Conservation (phyloP, 2,113 vertebrate genomes). For the Albula goreensis region DNA sequence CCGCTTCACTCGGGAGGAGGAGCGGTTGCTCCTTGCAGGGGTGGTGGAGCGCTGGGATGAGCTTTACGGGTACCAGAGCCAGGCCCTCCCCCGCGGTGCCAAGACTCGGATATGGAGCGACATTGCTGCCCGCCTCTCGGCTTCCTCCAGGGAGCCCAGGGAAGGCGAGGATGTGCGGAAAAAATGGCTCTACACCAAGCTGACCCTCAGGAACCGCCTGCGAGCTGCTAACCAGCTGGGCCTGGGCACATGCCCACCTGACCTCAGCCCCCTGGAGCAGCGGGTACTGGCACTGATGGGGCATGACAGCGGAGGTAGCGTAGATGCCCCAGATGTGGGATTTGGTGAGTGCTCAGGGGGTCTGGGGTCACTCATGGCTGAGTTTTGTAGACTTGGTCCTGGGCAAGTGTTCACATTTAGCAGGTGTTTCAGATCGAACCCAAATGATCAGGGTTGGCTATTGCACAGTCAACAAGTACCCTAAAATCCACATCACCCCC, state of each 20-base stretch:
- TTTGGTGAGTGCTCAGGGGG: not conserved
- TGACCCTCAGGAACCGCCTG: conserved; percentile 7
- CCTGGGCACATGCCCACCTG: not conserved
- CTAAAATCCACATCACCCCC: too few species aligned
- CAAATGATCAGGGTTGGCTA: too few species aligned
- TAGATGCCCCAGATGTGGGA: not conserved
- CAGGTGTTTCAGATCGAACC: not conserved
- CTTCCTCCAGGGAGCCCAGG: not conserved
- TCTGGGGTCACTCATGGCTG: too few species aligned
- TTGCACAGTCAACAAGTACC: too few species aligned
- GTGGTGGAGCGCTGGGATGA: conserved; percentile 4
- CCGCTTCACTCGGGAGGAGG: not conserved
- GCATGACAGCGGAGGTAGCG: not conserved
- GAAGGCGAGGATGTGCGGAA: conserved; percentile 17
- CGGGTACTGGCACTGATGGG: not conserved
- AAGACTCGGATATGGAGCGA: conserved; percentile 3
- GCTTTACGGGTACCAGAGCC: conserved; percentile 18
- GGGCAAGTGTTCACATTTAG: not conserved
- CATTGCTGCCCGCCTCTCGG: not conserved
- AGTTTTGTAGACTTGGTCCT: too few species aligned
- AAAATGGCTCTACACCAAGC: conserved; percentile 15
- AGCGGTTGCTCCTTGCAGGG: not conserved
- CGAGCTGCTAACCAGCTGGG: not conserved
- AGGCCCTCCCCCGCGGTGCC: conserved; percentile 5
- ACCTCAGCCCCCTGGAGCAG: not conserved